Conservation (phyloP, 2,113 vertebrate genomes). For the Dryoscopus gambensis region DNA sequence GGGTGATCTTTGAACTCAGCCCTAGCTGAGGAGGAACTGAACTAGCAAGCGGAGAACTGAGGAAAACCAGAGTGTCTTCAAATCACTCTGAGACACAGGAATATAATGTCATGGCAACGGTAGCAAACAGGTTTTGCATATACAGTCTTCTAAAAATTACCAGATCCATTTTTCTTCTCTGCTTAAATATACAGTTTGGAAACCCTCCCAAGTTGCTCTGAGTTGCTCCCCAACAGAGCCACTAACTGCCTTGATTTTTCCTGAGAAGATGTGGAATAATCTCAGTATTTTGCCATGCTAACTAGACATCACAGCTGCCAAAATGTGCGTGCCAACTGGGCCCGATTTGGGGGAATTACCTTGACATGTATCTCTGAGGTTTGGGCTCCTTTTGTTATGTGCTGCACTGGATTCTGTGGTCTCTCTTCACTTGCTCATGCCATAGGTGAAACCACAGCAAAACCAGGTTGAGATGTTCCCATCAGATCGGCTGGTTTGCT, state of each 20-base stretch:
- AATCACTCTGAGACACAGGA: not conserved
- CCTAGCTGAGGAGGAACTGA: not conserved
- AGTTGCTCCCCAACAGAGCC: not conserved
- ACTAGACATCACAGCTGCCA: not conserved
- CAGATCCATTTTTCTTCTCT: not conserved
- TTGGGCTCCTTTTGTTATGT: not conserved
- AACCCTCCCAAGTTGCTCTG: not conserved
- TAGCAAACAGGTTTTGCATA: not conserved
- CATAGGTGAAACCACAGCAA: not conserved
- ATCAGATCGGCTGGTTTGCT: not conserved
- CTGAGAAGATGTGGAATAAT: not conserved
- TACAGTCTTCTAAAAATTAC: not conserved
- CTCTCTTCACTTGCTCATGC: not conserved
- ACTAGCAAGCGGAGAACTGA: not conserved
- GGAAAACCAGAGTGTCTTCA: not conserved
- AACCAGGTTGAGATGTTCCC: not conserved
- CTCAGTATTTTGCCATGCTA: not conserved
- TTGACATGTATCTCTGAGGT: not conserved
- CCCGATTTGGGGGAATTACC: not conserved
- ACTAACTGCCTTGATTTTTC: not conserved
- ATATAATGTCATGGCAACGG: not conserved
- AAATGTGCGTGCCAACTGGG: not conserved
- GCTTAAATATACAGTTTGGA: not conserved
- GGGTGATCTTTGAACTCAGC: not conserved
- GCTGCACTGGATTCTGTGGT: not conserved